Base-by-base conservation (phyloP, 1,140 invertebrate genomes). In the Philotrypesis tridentata region DNA sequence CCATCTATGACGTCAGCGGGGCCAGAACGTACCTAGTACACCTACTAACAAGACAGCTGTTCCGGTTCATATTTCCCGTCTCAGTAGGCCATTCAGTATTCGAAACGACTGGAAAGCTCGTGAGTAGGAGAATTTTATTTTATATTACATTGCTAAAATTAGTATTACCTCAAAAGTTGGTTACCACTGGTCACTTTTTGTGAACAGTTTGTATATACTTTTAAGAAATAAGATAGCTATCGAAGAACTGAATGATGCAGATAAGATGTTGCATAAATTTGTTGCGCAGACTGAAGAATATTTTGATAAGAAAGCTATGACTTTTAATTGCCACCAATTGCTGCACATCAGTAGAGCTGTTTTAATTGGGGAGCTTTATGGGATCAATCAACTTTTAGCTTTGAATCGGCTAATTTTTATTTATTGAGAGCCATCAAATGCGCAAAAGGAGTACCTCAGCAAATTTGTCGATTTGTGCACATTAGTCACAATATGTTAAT, bases 361-460 rank as follows among this genome's bases (percentile, higher is more conserved):
- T 61, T 48, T 61, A 21, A 75, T 61, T 75, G 23, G 23, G 73
- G 73, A 37, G 23, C 73, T 29, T 63, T 75, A 12, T 75, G 48
- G 48, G 6, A 23, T 4, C 23, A 75, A 9, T 60, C 55, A 70
- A 70, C 68, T 25, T 70, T 33, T 37, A 33, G 68, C 21, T 70
- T 70, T 17, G 68, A 70, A 37, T 70, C 68, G 5, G 68, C 27
- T 21, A 70, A 70, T 37, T 23, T 33, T n/a, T 21, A 70, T 70
- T 37, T 70, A 23, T 23, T 70, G 29, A 70, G n/a, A 70, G 21
- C 27, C 17, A 70, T 70, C 1, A 70, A 70, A 70, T 70, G 68
- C n/a, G 68, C 68, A 21, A 70, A 70, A 70, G 68, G 0, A 3
- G 68, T 70, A 37, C 29, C 68, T 33, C 68, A 70, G 8, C 68